These are phyloP conservation scores for Galerucella nymphaeae DNA, from an alignment of 2,888 invertebrate genomes.

Conservation along the genomic window DNA sequence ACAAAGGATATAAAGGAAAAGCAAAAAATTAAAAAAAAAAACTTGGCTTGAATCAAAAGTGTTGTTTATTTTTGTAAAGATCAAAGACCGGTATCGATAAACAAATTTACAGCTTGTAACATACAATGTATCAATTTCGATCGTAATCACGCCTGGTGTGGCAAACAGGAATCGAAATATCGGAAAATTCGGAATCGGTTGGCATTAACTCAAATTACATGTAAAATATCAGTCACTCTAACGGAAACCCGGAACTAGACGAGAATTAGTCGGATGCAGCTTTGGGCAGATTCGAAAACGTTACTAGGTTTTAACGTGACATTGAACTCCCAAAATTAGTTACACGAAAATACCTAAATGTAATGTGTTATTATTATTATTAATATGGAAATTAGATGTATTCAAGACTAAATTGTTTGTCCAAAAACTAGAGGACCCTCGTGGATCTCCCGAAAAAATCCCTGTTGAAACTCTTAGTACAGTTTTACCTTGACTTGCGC, in stretches of 20 bases:
- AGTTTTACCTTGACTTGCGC: too few species aligned
- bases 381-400: neutral
- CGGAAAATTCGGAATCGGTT: conserved; percentile 15
- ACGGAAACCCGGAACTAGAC: conserved; percentile 3
- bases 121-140: conserved; percentile 15
- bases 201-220: conserved; percentile 22
- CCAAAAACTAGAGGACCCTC: too few species aligned
- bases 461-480: too few species aligned
- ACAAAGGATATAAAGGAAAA: neutral
- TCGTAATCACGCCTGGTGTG: conserved; percentile 8
- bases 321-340: neutral
- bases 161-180: neutral
- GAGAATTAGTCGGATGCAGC: conserved; percentile 8
- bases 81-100: neutral
- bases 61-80: neutral
- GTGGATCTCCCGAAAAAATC: too few species aligned
- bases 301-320: neutral
- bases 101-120: conserved; percentile 13
- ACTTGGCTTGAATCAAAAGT: neutral
- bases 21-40: neutral
- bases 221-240: conserved; percentile 21
- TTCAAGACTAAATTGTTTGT: too few species aligned
- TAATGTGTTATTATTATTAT: neutral
- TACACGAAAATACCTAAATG: neutral
- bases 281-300: neutral